Base-by-base conservation (phyloP, 2,888 invertebrate species). In the Drosophila demipolita region DNA sequence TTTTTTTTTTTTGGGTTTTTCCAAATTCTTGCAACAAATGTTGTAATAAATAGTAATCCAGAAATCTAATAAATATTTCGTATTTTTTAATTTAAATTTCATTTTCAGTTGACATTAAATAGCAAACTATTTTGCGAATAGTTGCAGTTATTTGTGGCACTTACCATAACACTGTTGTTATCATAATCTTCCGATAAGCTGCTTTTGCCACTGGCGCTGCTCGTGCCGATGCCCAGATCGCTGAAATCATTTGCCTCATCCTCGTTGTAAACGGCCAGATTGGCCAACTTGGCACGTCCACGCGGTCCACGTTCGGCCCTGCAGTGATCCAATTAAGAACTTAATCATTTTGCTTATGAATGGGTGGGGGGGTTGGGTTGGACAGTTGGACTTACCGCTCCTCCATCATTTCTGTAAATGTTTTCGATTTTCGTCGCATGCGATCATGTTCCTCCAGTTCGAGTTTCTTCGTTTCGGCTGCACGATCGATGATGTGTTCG, bases 351-450 rank as follows among this genome's bases (percentile, higher is more conserved):
- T 33, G 26, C 29, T 60, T 53, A 36, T 20, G 26, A 29, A 17
- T 15, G 45, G 59, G 20, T 15, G 45, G 59, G 20, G 20, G 15
- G n/a, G 7, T 61, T 54, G 20, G 2, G 8, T 61, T 54, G 20
- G 2, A 8, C 20, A 48, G 66, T 63, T n/a, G n/a, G n/a, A 92
- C 94, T 93, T 91, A 96, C 96, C 97, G 95, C 93, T 97, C 97
- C 93, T 97, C 97, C 94, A 98, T 95, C 96, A 98, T 98, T 94
- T 98, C 98, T 92, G 96, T 97, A 94, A 98, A 98, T 78, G 98
- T 98, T 94, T 98, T 98, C 93, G 96, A 96, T 94, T 96, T 96
- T 89, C 96, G 95, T 86, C 96, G 95, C 81, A 94, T 93, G 93
- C 96, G 95, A 91, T 95, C 95, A 93, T 95, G 94, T 90, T 96